Conservation (phyloP, 2,113 vertebrate species). For the Tylochromis polylepis region DNA sequence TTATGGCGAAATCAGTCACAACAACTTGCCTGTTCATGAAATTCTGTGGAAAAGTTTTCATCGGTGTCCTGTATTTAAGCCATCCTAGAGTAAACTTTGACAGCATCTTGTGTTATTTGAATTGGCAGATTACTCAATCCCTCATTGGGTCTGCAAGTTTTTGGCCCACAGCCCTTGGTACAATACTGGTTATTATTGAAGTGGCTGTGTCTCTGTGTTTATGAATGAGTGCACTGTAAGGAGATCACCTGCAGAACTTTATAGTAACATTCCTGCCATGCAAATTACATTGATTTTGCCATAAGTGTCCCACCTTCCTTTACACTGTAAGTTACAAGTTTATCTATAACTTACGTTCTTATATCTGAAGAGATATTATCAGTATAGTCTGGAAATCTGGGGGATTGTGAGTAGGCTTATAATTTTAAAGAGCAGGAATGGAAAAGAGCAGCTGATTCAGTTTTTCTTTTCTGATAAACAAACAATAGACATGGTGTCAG, state of each 20-base stretch:
- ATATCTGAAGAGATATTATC: not conserved
- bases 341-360: not conserved
- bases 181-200: not conserved
- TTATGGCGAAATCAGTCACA: not conserved
- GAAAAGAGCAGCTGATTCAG: not conserved
- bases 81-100: not conserved
- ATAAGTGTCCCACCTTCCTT: not conserved
- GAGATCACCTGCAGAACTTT: not conserved
- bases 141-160: not conserved
- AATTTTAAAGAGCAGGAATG: slow-evolving; percentile 11
- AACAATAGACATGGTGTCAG: not conserved
- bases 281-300: not conserved
- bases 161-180: not conserved
- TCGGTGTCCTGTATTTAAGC: not conserved
- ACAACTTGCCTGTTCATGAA: not conserved
- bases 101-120: not conserved
- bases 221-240: not conserved
- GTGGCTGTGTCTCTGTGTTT: not conserved
- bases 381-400: not conserved
- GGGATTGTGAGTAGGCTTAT: not conserved
- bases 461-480: not conserved
- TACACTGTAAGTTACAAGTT: not conserved
- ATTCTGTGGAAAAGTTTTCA: not conserved
- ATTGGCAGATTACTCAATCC: not conserved
- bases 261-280: not conserved